phyloP scores from a whole-genome alignment of 2,113 vertebrate species.

The Clupea harengus region DNA sequence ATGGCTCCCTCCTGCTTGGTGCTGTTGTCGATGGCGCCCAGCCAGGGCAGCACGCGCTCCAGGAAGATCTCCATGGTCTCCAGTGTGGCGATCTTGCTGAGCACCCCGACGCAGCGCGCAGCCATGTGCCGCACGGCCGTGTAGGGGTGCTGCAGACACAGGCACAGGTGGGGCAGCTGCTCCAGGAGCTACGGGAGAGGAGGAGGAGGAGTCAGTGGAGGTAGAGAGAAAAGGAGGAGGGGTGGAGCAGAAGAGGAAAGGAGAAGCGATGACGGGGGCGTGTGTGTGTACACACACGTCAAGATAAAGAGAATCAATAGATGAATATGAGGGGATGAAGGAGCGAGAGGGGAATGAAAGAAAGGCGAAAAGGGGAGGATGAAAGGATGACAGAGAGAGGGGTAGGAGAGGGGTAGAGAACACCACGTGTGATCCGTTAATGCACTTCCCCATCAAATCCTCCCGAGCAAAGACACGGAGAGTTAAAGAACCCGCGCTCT shows the following conservation, averaged over 20 bases:
- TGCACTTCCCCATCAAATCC: neutral
- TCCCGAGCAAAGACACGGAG: neutral
- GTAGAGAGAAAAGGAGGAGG: neutral
- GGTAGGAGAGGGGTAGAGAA: neutral
- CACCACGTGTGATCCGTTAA: neutral
- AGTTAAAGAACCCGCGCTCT: neutral
- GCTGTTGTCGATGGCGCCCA: conserved; percentile 92
- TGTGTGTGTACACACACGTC: too few relatives aligned
- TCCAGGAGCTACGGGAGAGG: conserved; percentile 77
- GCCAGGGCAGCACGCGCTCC: conserved; percentile 91
- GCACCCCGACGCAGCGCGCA: conserved; percentile 89
- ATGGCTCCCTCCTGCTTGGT: conserved; percentile 97
- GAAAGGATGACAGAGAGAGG: neutral
- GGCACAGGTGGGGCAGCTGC: conserved; percentile 88
- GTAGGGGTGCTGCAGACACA: conserved; percentile 92
- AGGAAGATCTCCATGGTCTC: conserved; percentile 94
- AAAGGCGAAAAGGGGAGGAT: neutral
- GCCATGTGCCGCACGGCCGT: conserved; percentile 97
- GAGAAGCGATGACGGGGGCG: neutral
- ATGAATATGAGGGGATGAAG: neutral
- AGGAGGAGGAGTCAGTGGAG: neutral
- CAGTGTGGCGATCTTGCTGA: conserved; percentile 95
- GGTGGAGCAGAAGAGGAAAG: neutral
- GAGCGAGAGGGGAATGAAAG: neutral
- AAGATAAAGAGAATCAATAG: too few relatives aligned